Conservation (phyloP, 2,113 vertebrate genomes). For the Ictidomys tridecemlineatus region DNA sequence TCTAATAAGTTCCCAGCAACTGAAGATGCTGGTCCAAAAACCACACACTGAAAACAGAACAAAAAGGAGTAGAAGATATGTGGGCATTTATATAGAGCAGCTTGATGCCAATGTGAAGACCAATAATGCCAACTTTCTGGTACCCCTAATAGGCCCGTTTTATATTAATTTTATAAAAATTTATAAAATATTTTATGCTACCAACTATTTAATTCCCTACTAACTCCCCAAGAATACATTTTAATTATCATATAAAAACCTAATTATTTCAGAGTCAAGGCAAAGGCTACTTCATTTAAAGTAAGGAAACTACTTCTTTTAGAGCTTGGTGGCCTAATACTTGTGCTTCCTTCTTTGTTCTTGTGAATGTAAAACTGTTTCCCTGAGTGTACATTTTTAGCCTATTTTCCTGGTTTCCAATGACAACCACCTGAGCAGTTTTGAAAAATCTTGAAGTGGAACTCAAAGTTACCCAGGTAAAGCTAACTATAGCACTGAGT, state of each 20-base stretch:
- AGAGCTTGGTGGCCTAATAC: background rate
- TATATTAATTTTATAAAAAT: background rate
- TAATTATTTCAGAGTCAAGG: slow-evolving; percentile 2
- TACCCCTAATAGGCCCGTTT: too few relatives aligned
- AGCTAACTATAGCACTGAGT: background rate
- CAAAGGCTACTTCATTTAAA: slow-evolving; percentile 5
- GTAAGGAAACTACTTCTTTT: background rate
- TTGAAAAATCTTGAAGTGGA: background rate
- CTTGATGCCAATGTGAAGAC: background rate
- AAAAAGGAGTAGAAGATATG: background rate
- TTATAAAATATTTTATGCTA: background rate
- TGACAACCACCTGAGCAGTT: slow-evolving; percentile 2
- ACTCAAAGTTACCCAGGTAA: background rate
- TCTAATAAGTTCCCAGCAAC: slow-evolving; percentile 20
- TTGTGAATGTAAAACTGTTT: background rate
- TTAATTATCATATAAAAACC: slow-evolving; percentile 21
- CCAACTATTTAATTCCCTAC: background rate
- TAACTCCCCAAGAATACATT: background rate
- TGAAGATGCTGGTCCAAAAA: background rate
- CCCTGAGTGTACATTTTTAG: background rate
- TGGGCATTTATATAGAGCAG: background rate
- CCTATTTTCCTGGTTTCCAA: background rate
- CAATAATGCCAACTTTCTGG: background rate
- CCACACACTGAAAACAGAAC: background rate
- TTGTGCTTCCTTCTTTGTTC: background rate